Evolutionary conservation across 2,797 vertebrate genomes (phyloP).

Genomic region (Sphenopsis melanotis): DNA sequence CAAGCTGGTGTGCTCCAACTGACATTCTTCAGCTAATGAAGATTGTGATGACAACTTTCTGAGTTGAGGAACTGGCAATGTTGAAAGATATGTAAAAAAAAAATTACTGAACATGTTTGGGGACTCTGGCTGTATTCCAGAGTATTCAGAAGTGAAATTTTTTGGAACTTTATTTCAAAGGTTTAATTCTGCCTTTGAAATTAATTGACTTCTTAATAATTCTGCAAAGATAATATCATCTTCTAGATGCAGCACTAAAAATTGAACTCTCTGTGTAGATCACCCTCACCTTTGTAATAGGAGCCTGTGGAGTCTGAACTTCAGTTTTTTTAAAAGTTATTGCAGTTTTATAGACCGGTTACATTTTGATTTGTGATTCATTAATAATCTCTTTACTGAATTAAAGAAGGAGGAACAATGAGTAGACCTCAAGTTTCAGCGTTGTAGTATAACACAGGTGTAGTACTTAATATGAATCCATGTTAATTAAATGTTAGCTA

Average conservation of each 20-base stretch:
- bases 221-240: background rate
- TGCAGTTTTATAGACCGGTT: background rate
- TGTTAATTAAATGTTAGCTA: background rate
- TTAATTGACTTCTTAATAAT: background rate
- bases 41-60: background rate
- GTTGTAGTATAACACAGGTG: background rate
- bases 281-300: background rate
- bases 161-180: background rate
- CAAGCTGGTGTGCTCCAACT: background rate
- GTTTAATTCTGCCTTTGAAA: background rate
- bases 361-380: background rate
- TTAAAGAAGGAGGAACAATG: background rate
- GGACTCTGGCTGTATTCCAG: rapidly evolving
- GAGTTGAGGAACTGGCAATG: background rate
- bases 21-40: background rate
- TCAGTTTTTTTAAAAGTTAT: background rate
- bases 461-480: background rate
- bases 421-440: background rate
- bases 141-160: background rate
- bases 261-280: background rate
- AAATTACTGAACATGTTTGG: too few relatives aligned
- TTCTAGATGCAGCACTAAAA: background rate
- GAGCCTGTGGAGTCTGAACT: background rate
- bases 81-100: background rate
- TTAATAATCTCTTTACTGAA: background rate